Evolutionary conservation across 2,888 invertebrate species (phyloP), one percentile per base, ranked within the genome.

Genomic region (Trissolcus brochymenae): DNA sequence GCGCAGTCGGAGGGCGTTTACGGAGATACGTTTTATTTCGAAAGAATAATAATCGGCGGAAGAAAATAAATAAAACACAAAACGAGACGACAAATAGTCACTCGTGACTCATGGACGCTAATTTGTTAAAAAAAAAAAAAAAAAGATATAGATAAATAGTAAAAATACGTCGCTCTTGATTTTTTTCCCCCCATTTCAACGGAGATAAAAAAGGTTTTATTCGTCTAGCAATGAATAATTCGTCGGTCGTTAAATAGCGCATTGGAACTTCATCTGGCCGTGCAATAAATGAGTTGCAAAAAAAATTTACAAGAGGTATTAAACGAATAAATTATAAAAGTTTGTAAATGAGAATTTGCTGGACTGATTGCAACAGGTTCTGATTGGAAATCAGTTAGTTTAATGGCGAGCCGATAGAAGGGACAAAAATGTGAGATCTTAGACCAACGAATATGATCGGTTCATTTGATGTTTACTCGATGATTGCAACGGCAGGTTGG

Each of bases 1-100:
- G 80, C 76, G 74, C 79, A 73, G 77, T 78, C 67, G 80, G 82
- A 84, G 83, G 84, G 84, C 84, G 85, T 84, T 76, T 80, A 81
- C 82, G 78, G 76, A 78, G 85, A 85, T 85, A 84, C 78, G 83
- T 84, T 79, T 35, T 78, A 77, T 79, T 67, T 61, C 67, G 41
- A 59, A 51, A 59, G 62, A 75, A 66, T 66, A 70, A 65, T 71
- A 78, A 75, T 73, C 77, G 50, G 25, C 51, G 21, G 16, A 66
- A 60, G 62, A 62, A 68, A 67, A 62, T 61, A 67, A 66, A 73
- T 67, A 51, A 49, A 61, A 56, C 29, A 17, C 21, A 35, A 41
- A 17, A 54, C 14, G 14, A 4, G 40, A 41, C 55, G 41, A 70
- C 40, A 60, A 53, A 29, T 14, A n/a, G n/a, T 43, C n/a, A 43